Percentiles rank a stretch among this genome's conserved stretches.
These are phyloP conservation scores for Myodes glareolus DNA, from an alignment of 2,113 vertebrate species.

Conservation along the genomic window DNA sequence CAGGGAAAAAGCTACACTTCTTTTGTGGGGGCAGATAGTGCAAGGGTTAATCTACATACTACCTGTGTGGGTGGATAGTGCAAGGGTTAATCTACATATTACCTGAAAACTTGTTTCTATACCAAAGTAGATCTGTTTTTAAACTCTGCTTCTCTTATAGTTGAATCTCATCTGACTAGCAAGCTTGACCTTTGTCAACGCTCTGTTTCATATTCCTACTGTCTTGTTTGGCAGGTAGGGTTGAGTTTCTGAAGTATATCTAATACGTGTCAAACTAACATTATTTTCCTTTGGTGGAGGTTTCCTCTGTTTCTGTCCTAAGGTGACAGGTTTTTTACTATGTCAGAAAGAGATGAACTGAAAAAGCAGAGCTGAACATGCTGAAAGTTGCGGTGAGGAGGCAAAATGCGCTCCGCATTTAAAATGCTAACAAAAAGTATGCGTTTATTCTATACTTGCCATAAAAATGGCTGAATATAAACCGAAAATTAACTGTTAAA, in stretches of 20 bases:
- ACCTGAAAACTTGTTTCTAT: not conserved
- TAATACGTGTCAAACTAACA: conserved; percentile 67
- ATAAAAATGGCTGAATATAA: conserved; percentile 20
- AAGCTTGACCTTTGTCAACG: conserved; percentile 61
- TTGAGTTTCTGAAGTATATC: conserved; percentile 59
- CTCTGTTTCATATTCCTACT: conserved; percentile 64
- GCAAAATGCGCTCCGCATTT: conserved; percentile 44
- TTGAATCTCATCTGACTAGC: conserved; percentile 46
- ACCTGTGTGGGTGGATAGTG: not conserved
- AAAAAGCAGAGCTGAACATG: conserved; percentile 59
- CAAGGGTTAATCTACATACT: not conserved
- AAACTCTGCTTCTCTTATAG: not conserved
- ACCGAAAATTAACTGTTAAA: conserved; percentile 32
- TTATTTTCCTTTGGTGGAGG: conserved; percentile 61
- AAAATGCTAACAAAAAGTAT: conserved; percentile 25
- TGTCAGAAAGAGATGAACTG: conserved; percentile 41
- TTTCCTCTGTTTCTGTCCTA: conserved; percentile 48
- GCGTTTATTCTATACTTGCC: conserved; percentile 4
- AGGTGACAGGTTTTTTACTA: conserved; percentile 26
- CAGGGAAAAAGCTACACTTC: not conserved
- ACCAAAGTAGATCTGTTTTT: not conserved
- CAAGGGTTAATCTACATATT: not conserved
- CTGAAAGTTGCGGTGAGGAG: conserved; percentile 54
- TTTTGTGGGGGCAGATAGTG: not conserved
- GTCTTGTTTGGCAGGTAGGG: conserved; percentile 70